Percentiles rank a stretch among this genome's conserved stretches.
These are phyloP conservation scores for Apus apus DNA, from an alignment of 2,113 vertebrate genomes.

Conservation along the genomic window DNA sequence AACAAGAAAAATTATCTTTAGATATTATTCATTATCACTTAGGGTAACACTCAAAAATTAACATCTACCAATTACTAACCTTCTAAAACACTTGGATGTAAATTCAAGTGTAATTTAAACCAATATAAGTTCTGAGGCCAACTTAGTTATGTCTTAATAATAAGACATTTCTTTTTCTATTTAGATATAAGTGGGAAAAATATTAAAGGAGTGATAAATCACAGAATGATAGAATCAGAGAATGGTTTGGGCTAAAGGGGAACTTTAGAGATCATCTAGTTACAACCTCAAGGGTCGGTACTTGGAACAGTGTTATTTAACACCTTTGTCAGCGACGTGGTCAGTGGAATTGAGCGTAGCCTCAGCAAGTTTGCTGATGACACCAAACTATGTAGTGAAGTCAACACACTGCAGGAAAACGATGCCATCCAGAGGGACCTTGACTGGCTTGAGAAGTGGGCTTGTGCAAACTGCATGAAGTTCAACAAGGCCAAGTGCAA, in stretches of 20 bases:
- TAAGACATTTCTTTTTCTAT: background rate
- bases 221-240: background rate
- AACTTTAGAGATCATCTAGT: background rate
- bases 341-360: too few relatives aligned
- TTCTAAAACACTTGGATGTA: conserved; percentile 37
- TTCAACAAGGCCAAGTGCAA: too few relatives aligned
- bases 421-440: too few relatives aligned
- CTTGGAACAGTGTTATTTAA: too few relatives aligned
- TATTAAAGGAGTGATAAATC: background rate
- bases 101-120: conserved; percentile 30
- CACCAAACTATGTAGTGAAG: too few relatives aligned
- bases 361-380: too few relatives aligned
- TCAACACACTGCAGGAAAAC: too few relatives aligned
- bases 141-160: background rate
- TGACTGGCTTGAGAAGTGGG: too few relatives aligned
- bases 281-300: background rate
- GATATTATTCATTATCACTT: background rate
- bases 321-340: too few relatives aligned
- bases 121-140: background rate
- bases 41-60: background rate
- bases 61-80: background rate
- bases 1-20: background rate
- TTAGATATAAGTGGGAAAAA: background rate
- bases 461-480: too few relatives aligned
- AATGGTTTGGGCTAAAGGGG: background rate